A percentile compares a stretch with the other conserved stretches of the same genome.
Evolutionary conservation across 2,113 vertebrate species (phyloP).

Genomic region (Amphilophus citrinellus): DNA sequence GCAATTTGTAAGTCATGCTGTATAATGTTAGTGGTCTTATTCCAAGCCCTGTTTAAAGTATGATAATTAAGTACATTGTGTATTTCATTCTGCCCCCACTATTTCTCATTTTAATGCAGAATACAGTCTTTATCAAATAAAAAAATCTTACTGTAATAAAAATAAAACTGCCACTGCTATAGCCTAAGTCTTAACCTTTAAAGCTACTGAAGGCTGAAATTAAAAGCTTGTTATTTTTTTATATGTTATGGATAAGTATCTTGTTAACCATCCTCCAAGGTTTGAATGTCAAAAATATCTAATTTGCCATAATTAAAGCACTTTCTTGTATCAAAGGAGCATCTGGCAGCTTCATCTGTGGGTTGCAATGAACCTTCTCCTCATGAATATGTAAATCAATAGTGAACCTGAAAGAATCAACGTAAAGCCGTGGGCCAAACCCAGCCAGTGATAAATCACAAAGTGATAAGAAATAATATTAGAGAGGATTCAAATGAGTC

Average conservation of each 20-base stretch:
- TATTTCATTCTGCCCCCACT: neutral
- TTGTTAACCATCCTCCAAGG: conserved; percentile 47
- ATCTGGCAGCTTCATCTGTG: conserved; percentile 61
- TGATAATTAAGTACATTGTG: neutral
- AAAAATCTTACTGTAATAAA: neutral
- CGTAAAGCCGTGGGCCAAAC: conserved; percentile 52
- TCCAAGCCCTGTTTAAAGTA: neutral
- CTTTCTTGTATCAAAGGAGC: conserved; percentile 62
- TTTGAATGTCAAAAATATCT: conserved; percentile 56
- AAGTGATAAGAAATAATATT: conserved; percentile 62
- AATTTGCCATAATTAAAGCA: conserved; percentile 64
- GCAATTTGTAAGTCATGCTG: neutral
- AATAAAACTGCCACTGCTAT: neutral
- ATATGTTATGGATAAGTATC: conserved; percentile 38
- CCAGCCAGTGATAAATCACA: conserved; percentile 58
- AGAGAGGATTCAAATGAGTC: conserved; percentile 51
- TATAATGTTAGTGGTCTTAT: neutral
- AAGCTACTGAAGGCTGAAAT: conserved; percentile 35
- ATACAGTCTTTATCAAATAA: neutral
- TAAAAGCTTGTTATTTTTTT: conserved; percentile 17
- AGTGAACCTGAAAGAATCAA: conserved; percentile 59
- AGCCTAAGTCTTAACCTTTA: conserved; percentile 8
- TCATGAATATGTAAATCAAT: conserved; percentile 70
- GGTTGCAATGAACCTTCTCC: conserved; percentile 52
- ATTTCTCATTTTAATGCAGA: neutral